phyloP scores from a whole-genome alignment of 1,140 invertebrate species.

The Copidosoma floridanum region DNA sequence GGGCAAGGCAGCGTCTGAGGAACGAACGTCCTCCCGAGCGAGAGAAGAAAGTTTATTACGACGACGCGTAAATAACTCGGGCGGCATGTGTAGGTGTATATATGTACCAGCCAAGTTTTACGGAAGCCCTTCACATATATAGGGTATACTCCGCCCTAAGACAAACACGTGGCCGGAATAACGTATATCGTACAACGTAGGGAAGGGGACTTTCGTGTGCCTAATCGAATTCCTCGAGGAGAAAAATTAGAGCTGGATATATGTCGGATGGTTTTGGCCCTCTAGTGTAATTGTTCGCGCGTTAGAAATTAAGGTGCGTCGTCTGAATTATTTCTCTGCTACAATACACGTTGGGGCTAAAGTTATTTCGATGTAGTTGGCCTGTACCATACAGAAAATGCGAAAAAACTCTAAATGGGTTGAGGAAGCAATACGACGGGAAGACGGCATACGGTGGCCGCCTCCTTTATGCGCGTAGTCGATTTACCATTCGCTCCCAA shows the following conservation, averaged over 20 bases:
- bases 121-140: constrained; percentile 9
- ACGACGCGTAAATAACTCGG: constrained; percentile 43
- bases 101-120: constrained; percentile 24
- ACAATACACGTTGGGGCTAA: too few relatives aligned
- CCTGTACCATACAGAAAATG: too few relatives aligned
- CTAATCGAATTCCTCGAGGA: constrained; percentile 12
- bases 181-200: not conserved
- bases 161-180: constrained; percentile 16
- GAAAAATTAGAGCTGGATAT: too few relatives aligned
- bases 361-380: too few relatives aligned
- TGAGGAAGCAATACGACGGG: too few relatives aligned
- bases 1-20: not conserved
- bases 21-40: constrained; percentile 1
- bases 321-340: too few relatives aligned
- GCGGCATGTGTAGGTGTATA: not conserved
- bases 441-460: constrained; percentile 34
- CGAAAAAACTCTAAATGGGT: too few relatives aligned
- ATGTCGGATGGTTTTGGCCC: too few relatives aligned
- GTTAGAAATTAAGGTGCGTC: too few relatives aligned
- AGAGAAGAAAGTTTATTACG: constrained; percentile 38
- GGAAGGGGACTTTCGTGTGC: not conserved
- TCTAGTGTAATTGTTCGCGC: too few relatives aligned
- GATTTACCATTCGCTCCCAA: constrained; percentile 29
- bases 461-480: constrained; percentile 37
- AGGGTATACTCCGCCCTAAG: not conserved